These are phyloP conservation scores for Helleia helle DNA, from an alignment of 2,888 invertebrate species.

Conservation along the genomic window DNA sequence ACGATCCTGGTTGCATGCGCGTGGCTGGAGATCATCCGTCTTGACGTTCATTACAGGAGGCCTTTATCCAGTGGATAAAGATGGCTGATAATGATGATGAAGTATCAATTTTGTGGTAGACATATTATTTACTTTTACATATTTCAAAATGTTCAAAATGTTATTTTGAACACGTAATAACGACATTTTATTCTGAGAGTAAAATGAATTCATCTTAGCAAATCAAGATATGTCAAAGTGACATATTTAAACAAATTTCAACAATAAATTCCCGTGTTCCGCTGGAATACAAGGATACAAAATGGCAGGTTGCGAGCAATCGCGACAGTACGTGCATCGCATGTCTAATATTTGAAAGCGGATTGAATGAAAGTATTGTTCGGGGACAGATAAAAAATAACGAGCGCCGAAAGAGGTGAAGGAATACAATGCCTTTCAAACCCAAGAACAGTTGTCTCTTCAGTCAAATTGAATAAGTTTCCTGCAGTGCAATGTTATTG, in stretches of 20 bases:
- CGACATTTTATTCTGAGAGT: too few relatives aligned
- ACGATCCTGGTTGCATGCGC: too few relatives aligned
- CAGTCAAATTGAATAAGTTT: constrained; percentile 67
- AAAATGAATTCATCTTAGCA: not conserved
- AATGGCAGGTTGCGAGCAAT: constrained; percentile 27
- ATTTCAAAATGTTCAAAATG: too few relatives aligned
- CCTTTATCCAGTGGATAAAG: too few relatives aligned
- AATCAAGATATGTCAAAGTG: not conserved
- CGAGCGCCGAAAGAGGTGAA: constrained; percentile 37
- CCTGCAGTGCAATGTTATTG: constrained; percentile 50
- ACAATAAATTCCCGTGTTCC: not conserved
- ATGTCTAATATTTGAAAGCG: constrained; percentile 48
- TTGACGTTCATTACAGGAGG: too few relatives aligned
- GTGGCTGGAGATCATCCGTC: too few relatives aligned
- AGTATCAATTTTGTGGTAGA: too few relatives aligned
- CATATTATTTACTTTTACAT: too few relatives aligned
- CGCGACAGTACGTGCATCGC: constrained; percentile 55
- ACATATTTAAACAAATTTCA: not conserved
- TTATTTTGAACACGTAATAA: too few relatives aligned
- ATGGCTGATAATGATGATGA: too few relatives aligned
- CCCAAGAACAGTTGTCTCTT: constrained; percentile 57
- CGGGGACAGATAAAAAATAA: constrained; percentile 50
- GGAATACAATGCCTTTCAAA: constrained; percentile 54
- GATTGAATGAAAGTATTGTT: constrained; percentile 67
- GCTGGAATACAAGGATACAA: constrained; percentile 3